Evolutionary conservation across 35 echinoderm and acorn worm species (phyloP), one percentile per base, ranked within the genome.

Genomic region (Apostichopus japonicus): DNA sequence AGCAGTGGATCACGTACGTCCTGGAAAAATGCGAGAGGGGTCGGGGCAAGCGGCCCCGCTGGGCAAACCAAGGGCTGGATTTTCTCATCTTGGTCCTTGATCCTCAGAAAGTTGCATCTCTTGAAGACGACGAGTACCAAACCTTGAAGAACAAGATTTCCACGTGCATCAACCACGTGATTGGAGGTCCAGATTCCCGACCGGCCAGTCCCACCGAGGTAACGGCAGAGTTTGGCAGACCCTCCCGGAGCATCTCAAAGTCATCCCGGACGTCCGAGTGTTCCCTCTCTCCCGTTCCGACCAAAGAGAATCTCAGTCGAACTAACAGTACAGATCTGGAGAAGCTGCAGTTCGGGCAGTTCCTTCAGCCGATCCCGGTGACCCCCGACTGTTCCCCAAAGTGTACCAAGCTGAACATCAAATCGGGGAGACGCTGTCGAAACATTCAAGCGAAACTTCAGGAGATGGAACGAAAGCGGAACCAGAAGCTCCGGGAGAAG

Each of bases 11-110:
- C 93, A 95, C 87, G 8, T 99, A 96, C 94, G 95, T 96, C 6
- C 61, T 99, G 10, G 92, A 96, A 14, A 99, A 96, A 23, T 96
- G 95, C 92, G 97, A 99, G 81, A 84, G 93, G 53, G 97, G 97
- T 55, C 78, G 92, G 55, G 97, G 97, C 17, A 94, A 90, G 8
- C 87, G 95, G 87, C 97, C 97, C 62, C 94, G 97, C 24, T 99
- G 97, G 97, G 95, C 97, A 23, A 93, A 93, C 62, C 97, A 99
- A 55, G 97, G 97, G 9, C 80, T 99, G 71, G 97, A 99, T 76
- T 99, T 99, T 87, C 93, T 99, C 13, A 96, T 94, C 16, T 78
- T 99, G 8, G 95, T 91, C 61, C 86, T 93, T 67, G 97, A 96
- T 73, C 97, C 97, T 19, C 90, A 91, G 51, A 99, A 99, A 23